These are phyloP conservation scores for Coelopa frigida DNA, from an alignment of 1,140 invertebrate genomes.

Conservation along the genomic window DNA sequence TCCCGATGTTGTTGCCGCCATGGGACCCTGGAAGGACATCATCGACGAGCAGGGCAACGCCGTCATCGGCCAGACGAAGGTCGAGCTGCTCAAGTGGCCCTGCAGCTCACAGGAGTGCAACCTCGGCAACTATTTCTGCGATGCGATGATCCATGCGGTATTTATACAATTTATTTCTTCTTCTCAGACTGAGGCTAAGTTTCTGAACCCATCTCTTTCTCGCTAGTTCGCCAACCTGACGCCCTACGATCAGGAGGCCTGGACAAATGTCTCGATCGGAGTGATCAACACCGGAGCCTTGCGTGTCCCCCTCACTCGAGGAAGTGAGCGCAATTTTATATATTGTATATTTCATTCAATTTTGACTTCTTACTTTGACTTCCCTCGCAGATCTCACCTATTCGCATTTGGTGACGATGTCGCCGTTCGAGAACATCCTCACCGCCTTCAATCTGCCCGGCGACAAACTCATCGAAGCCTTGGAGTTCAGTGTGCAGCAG, in stretches of 20 bases:
- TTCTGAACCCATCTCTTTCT: background rate
- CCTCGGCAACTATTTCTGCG: constrained; percentile 66
- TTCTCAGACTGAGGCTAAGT: no score
- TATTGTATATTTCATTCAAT: background rate
- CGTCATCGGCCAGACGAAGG: constrained; percentile 51
- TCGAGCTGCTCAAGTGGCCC: constrained; percentile 49
- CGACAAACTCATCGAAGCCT: constrained; percentile 51
- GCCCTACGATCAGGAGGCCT: constrained; percentile 35
- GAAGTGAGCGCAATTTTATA: constrained; percentile 39
- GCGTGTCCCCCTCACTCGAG: constrained; percentile 51
- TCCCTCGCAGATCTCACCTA: constrained; percentile 52
- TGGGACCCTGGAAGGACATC: constrained; percentile 53
- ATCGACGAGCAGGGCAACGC: constrained; percentile 53
- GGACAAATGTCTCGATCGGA: constrained; percentile 63
- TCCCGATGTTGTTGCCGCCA: constrained; percentile 35
- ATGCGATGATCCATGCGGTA: constrained; percentile 57
- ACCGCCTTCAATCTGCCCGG: constrained; percentile 60
- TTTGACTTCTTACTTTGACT: background rate
- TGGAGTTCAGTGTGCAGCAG: constrained; percentile 52
- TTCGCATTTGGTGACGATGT: constrained; percentile 55
- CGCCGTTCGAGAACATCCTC: constrained; percentile 65
- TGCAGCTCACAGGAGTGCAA: constrained; percentile 64
- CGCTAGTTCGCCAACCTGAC: constrained; percentile 31
- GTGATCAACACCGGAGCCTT: constrained; percentile 64
- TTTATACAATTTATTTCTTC: background rate